Conservation (phyloP, 2,113 vertebrate species). For the Lichenostomus cassidix region DNA sequence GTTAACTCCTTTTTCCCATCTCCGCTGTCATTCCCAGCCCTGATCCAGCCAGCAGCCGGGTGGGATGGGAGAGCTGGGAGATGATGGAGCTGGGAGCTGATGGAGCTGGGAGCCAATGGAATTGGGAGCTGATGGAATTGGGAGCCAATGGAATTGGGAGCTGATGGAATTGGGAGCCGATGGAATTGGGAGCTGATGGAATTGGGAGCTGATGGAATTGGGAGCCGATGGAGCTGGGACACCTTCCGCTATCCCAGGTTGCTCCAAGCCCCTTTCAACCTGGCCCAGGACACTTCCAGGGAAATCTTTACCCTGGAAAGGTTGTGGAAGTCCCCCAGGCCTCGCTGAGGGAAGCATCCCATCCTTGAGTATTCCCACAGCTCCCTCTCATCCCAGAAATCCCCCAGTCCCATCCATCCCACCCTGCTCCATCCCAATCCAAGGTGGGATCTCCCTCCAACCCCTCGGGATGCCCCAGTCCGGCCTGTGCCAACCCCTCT, state of each 20-base stretch:
- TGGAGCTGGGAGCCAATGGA: too few species aligned
- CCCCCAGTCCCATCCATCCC: neutral
- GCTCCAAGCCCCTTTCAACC: neutral
- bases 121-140: too few species aligned
- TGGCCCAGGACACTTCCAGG: neutral
- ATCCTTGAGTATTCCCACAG: neutral
- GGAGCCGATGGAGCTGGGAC: neutral
- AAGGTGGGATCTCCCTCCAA: neutral
- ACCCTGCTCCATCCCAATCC: neutral
- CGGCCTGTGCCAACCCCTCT: neutral
- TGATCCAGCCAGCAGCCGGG: neutral
- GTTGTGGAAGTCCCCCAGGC: neutral
- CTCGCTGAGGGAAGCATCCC: fast-evolving
- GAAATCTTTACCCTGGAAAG: neutral
- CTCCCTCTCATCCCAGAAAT: neutral
- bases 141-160: neutral
- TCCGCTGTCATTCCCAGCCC: neutral
- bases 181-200: too few species aligned
- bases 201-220: too few species aligned
- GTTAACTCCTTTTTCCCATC: neutral
- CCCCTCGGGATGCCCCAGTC: fast-evolving
- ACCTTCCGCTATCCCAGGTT: neutral
- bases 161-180: too few species aligned
- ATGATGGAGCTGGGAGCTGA: too few species aligned
- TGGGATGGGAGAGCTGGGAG: too few species aligned